phyloP scores from a whole-genome alignment of 2,888 invertebrate species.

The Synergus laeviventris region DNA sequence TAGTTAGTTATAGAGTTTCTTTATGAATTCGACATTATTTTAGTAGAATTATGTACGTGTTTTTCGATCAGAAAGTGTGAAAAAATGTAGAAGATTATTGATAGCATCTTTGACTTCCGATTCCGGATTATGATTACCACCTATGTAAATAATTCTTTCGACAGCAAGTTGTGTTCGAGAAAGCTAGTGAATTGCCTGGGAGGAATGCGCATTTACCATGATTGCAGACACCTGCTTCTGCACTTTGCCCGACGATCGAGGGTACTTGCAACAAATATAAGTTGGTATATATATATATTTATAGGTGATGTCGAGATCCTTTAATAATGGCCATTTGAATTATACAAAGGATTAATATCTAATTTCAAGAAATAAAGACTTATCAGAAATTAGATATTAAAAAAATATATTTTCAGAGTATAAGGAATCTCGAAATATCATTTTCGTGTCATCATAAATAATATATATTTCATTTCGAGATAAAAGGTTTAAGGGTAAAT shows the following conservation, averaged over 20 bases:
- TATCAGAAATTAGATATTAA: too few relatives aligned
- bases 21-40: too few relatives aligned
- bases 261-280: background rate
- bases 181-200: conserved; percentile 71
- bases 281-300: background rate
- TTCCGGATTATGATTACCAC: conserved; percentile 1
- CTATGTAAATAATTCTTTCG: conserved; percentile 58
- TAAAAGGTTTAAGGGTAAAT: conserved; percentile 29
- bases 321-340: background rate
- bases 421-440: too few relatives aligned
- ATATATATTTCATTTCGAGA: background rate
- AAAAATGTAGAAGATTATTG: background rate
- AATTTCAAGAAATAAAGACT: background rate
- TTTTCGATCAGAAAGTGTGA: background rate
- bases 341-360: background rate
- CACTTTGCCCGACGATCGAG: conserved; percentile 40
- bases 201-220: conserved; percentile 70
- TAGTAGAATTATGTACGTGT: too few relatives aligned
- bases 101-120: background rate
- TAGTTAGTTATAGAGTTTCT: too few relatives aligned
- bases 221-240: conserved; percentile 69
- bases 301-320: background rate
- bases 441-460: background rate
- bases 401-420: background rate
- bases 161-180: conserved; percentile 63